These are phyloP conservation scores for Gryon sp. DNA, from an alignment of 1,140 invertebrate genomes.

Conservation along the genomic window DNA sequence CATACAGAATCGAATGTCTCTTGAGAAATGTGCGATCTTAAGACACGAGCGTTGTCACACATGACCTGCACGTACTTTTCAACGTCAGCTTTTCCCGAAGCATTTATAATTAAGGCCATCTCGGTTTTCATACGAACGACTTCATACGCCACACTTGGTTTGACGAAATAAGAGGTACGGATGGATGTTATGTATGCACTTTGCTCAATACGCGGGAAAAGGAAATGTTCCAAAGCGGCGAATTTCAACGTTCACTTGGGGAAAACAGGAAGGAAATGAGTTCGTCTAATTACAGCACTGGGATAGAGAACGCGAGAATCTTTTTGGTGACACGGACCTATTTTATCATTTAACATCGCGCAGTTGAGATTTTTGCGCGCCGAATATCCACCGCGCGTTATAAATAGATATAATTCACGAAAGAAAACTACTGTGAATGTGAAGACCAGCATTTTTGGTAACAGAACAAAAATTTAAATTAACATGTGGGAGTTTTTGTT, in stretches of 20 bases:
- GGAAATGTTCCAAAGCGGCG: conserved; percentile 40
- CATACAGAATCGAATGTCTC: conserved; percentile 32
- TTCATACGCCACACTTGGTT: conserved; percentile 37
- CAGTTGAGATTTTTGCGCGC: conserved; percentile 31
- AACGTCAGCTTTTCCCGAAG: conserved; percentile 6
- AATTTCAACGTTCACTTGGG: conserved; percentile 53
- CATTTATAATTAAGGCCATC: conserved; percentile 57
- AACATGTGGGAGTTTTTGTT: too few relatives aligned
- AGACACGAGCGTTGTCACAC: conserved; percentile 2
- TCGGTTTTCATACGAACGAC: conserved; percentile 40
- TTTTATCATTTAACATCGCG: conserved; percentile 19
- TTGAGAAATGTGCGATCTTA: conserved; percentile 20
- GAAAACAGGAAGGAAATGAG: conserved; percentile 48
- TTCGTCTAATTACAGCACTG: conserved; percentile 57
- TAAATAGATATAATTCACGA: conserved; percentile 31
- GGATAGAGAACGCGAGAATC: conserved; percentile 8
- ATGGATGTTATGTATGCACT: conserved; percentile 49
- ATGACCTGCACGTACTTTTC: conserved; percentile 33
- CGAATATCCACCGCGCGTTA: conserved; percentile 24
- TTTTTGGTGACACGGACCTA: conserved; percentile 34
- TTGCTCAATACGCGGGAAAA: conserved; percentile 51
- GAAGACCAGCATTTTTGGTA: too few relatives aligned
- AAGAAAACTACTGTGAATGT: too few relatives aligned
- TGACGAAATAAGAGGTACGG: conserved; percentile 29
- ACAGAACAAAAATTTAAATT: too few relatives aligned